These are phyloP conservation scores for Rhabdophis nuchalis DNA, from an alignment of 2,797 vertebrate genomes.

Conservation along the genomic window DNA sequence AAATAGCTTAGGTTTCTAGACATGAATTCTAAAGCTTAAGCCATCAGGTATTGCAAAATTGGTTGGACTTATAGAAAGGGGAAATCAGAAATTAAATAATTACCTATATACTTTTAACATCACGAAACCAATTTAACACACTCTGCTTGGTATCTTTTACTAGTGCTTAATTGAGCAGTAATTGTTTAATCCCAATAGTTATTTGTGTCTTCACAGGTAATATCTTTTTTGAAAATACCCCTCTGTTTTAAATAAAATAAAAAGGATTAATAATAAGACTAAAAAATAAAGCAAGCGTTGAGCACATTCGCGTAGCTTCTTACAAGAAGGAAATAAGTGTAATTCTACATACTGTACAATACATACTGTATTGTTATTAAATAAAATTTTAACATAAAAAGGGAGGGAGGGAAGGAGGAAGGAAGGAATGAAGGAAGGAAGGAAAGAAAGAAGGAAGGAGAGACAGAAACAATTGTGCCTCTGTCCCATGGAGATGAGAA, in stretches of 20 bases:
- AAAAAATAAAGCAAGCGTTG: neutral
- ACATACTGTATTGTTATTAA: neutral
- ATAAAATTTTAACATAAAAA: neutral
- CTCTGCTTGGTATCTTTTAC: neutral
- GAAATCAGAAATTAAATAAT: neutral
- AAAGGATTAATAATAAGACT: neutral
- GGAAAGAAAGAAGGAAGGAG: neutral
- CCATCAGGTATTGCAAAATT: neutral
- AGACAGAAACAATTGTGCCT: neutral
- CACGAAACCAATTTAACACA: neutral
- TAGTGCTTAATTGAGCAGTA: neutral
- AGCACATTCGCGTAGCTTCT: neutral
- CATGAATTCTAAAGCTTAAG: neutral
- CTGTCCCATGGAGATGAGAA: neutral
- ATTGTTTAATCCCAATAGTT: neutral
- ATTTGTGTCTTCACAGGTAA: neutral
- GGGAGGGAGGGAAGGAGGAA: neutral
- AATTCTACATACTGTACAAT: neutral
- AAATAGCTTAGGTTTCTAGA: neutral
- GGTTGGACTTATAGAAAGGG: neutral
- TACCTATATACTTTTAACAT: neutral
- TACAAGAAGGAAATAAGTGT: neutral
- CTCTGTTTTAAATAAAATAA: neutral
- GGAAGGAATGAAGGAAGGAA: too few relatives aligned
- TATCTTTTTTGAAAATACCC: neutral